Evolutionary conservation across 1,140 invertebrate genomes (phyloP).

Genomic region (Drosophila biarmipes): DNA sequence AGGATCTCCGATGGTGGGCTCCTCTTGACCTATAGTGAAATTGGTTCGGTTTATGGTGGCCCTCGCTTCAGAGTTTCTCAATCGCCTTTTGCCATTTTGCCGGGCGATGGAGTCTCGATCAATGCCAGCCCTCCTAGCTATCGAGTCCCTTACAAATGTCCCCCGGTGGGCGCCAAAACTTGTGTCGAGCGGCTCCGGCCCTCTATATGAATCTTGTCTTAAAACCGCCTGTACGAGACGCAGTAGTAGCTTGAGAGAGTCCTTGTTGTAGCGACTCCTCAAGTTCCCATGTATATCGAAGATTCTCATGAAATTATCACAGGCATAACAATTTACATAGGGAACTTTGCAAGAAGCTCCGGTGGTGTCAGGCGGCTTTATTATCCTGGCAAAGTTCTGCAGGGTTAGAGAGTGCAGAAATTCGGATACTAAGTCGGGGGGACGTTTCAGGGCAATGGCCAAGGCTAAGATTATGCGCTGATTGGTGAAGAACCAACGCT

Average conservation of each 20-base stretch:
- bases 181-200: too few species aligned
- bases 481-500: conserved; percentile 31
- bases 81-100: conserved; percentile 21
- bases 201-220: not conserved
- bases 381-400: conserved; percentile 39
- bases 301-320: conserved; percentile 26
- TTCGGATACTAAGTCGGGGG: conserved; percentile 10
- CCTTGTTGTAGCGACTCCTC: conserved; percentile 15
- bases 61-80: not conserved
- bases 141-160: not conserved
- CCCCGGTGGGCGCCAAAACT: not conserved
- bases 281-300: conserved; percentile 45
- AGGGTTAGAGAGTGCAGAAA: conserved; percentile 49
- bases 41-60: not conserved
- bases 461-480: conserved; percentile 13
- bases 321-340: not conserved
- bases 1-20: not conserved
- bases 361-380: not conserved
- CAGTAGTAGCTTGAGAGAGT: conserved; percentile 23
- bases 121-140: conserved; percentile 17
- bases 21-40: not conserved
- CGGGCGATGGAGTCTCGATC: conserved; percentile 16
- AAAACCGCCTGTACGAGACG: conserved; percentile 17
- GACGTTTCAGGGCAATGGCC: not conserved
- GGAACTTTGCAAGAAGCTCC: conserved; percentile 22